Percentiles rank a stretch among this genome's conserved stretches.
phyloP scores from a whole-genome alignment of 2,888 invertebrate genomes.

The Lacanobia wlatinum region DNA sequence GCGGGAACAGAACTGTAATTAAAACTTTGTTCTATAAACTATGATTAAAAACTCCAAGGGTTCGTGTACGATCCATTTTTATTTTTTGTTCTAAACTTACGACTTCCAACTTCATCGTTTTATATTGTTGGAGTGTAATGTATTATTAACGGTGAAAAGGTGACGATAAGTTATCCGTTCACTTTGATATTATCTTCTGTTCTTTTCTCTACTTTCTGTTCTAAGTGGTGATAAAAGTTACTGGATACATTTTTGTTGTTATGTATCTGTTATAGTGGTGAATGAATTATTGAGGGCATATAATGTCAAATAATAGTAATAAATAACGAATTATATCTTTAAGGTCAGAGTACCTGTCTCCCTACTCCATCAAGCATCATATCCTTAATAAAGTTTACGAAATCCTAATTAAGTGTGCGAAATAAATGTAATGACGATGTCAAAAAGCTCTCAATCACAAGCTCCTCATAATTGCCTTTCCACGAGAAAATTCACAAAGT shows the following conservation, averaged over 20 bases:
- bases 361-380: constrained; percentile 3
- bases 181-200: constrained; percentile 22
- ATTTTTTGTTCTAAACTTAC: constrained; percentile 65
- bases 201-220: neutral
- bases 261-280: neutral
- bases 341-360: neutral
- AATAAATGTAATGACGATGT: constrained; percentile 40
- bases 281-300: neutral
- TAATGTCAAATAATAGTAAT: neutral
- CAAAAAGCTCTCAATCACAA: constrained; percentile 49
- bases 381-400: constrained; percentile 19
- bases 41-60: constrained; percentile 76
- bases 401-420: constrained; percentile 8
- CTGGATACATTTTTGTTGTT: neutral
- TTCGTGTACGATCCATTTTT: constrained; percentile 65
- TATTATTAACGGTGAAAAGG: constrained; percentile 36
- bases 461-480: constrained; percentile 41
- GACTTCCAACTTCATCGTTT: constrained; percentile 59
- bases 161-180: constrained; percentile 34
- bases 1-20: constrained; percentile 75
- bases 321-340: neutral
- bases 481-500: constrained; percentile 41
- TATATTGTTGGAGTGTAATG: constrained; percentile 44
- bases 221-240: constrained; percentile 7
- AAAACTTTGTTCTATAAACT: constrained; percentile 81